These are phyloP conservation scores for Biston betularia DNA, from an alignment of 2,888 invertebrate species.

Conservation along the genomic window DNA sequence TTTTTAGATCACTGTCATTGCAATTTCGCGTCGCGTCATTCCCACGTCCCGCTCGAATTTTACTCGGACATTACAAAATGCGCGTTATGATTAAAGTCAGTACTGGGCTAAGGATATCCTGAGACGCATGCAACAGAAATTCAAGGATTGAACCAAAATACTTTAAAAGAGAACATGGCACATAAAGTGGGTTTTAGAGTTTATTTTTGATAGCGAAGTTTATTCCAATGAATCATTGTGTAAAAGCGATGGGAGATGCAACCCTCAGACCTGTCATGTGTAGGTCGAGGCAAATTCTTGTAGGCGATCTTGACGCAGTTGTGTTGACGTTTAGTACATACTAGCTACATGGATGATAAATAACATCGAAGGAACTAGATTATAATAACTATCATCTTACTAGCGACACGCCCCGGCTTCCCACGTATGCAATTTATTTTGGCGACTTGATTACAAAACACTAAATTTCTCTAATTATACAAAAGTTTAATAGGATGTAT, in stretches of 20 bases:
- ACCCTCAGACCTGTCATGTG: constrained; percentile 46
- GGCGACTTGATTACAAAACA: too few species aligned
- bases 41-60: constrained; percentile 63
- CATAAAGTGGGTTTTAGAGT: not conserved
- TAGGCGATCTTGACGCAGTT: constrained; percentile 44
- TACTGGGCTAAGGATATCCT: constrained; percentile 77
- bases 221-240: constrained; percentile 48
- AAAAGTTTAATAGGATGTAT: too few species aligned
- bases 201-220: constrained; percentile 9
- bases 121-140: constrained; percentile 55
- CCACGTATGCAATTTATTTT: too few species aligned
- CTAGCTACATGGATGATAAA: not conserved
- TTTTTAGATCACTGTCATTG: constrained; percentile 85
- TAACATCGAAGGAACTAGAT: constrained; percentile 6
- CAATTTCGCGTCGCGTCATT: constrained; percentile 78
- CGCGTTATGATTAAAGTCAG: constrained; percentile 56
- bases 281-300: constrained; percentile 46
- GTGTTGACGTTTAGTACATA: constrained; percentile 14
- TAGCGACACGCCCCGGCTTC: not conserved
- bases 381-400: not conserved
- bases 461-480: too few species aligned
- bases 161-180: not conserved
- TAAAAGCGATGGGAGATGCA: constrained; percentile 38
- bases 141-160: constrained; percentile 57
- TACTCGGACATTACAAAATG: constrained; percentile 67